Evolutionary conservation across 2,888 invertebrate genomes (phyloP).

Genomic region (Pachliopta kotzebuea): DNA sequence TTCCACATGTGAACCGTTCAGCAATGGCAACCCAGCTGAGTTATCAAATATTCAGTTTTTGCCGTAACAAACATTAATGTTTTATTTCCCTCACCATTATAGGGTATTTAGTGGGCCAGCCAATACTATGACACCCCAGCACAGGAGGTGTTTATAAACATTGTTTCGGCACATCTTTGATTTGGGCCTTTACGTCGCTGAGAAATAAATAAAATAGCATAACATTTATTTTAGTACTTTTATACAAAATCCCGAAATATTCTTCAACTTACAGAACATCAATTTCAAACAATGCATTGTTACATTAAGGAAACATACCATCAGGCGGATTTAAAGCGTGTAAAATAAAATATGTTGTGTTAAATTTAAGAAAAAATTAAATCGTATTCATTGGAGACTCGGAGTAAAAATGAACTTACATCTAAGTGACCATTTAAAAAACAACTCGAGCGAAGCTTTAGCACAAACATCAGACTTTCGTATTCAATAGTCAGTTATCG

Average conservation of each 20-base stretch:
- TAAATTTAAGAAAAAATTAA: conserved; percentile 26
- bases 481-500: conserved; percentile 45
- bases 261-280: conserved; percentile 49
- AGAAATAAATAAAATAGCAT: conserved; percentile 33
- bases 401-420: conserved; percentile 52
- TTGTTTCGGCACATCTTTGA: too few relatives aligned
- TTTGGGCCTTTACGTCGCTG: too few relatives aligned
- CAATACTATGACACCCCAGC: too few relatives aligned
- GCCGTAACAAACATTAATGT: too few relatives aligned
- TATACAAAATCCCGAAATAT: conserved; percentile 70
- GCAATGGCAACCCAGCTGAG: too few relatives aligned
- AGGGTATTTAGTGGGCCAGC: too few relatives aligned
- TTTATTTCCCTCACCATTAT: too few relatives aligned
- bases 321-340: conserved; percentile 36
- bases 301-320: conserved; percentile 38
- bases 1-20: too few relatives aligned
- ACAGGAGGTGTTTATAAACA: too few relatives aligned
- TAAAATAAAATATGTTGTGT: conserved; percentile 31
- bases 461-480: conserved; percentile 71
- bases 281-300: conserved; percentile 44
- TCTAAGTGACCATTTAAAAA: conserved; percentile 54
- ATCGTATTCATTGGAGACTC: conserved; percentile 14
- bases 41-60: too few relatives aligned
- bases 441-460: conserved; percentile 53
- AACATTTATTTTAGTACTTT: conserved; percentile 47